A percentile compares a stretch with the other conserved stretches of the same genome.
phyloP scores from a whole-genome alignment of 2,888 invertebrate species.

The Spodoptera littoralis region DNA sequence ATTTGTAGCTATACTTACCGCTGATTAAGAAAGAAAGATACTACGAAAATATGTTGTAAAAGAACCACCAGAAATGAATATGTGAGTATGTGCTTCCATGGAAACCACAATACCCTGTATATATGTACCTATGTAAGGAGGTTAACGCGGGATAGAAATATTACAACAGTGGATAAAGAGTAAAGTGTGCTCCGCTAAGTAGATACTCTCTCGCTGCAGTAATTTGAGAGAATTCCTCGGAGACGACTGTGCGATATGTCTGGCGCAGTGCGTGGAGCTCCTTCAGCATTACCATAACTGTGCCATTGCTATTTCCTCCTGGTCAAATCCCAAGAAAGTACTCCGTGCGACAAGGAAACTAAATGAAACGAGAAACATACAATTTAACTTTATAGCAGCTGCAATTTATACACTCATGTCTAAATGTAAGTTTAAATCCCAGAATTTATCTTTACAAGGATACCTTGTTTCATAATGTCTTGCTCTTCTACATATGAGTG shows the following conservation, averaged over 20 bases:
- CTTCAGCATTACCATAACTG: conserved; percentile 52
- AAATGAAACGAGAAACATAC: conserved; percentile 27
- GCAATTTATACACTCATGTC: conserved; percentile 1
- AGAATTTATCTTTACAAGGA: too few species aligned
- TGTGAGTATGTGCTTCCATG: conserved; percentile 11
- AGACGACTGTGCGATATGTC: conserved; percentile 49
- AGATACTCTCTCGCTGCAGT: conserved; percentile 50
- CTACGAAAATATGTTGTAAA: conserved; percentile 1
- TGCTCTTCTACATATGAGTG: too few species aligned
- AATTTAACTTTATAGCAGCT: conserved; percentile 13
- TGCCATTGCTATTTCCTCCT: conserved; percentile 41
- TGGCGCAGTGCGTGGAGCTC: conserved; percentile 50
- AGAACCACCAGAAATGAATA: conserved; percentile 32
- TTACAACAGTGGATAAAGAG: conserved; percentile 53
- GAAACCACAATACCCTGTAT: conserved; percentile 13
- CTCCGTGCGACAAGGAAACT: conserved; percentile 30
- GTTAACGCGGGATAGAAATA: conserved; percentile 53
- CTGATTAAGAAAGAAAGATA: conserved; percentile 1
- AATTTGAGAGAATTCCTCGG: conserved; percentile 56
- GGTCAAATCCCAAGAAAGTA: conserved; percentile 48
- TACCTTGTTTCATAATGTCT: too few species aligned
- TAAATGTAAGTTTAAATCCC: conserved; percentile 4
- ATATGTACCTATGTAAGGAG: conserved; percentile 28
- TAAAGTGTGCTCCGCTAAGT: conserved; percentile 50
- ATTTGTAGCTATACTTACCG: conserved; percentile 8